phyloP scores from a whole-genome alignment of 1,140 invertebrate genomes.

The Vollenhovia emeryi region DNA sequence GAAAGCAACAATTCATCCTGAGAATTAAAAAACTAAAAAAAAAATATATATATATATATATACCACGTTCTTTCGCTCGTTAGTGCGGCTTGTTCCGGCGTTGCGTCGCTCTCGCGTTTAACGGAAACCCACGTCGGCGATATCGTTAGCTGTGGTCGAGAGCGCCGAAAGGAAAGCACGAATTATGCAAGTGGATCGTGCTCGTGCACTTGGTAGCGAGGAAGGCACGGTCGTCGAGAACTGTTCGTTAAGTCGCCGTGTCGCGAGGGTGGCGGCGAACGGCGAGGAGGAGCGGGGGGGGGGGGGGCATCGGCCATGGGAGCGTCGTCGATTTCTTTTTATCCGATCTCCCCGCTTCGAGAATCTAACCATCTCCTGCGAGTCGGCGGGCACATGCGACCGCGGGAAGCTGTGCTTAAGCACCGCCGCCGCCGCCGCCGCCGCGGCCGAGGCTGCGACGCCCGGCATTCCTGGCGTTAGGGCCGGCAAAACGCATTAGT shows the following conservation, averaged over 20 bases:
- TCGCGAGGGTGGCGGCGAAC: slow-evolving; percentile 37
- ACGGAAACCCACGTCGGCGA: not conserved
- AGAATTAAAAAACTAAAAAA: not conserved
- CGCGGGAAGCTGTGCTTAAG: slow-evolving; percentile 14
- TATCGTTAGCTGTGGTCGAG: slow-evolving; percentile 19
- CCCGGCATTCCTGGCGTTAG: slow-evolving; percentile 70
- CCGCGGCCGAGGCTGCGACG: slow-evolving; percentile 43
- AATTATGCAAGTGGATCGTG: slow-evolving; percentile 58
- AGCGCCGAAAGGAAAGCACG: slow-evolving; percentile 23
- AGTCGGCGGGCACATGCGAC: not conserved
- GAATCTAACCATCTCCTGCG: slow-evolving; percentile 15
- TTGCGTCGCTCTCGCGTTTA: not conserved
- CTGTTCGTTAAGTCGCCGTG: slow-evolving; percentile 22
- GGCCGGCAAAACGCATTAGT: slow-evolving; percentile 73
- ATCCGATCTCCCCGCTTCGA: slow-evolving; percentile 3
- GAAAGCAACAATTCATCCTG: too few species aligned
- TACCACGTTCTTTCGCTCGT: not conserved
- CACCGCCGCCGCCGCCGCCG: not conserved
- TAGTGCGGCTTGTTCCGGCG: not conserved
- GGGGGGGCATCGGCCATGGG: slow-evolving; percentile 16
- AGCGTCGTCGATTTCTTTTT: slow-evolving; percentile 41
- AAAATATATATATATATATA: too few species aligned
- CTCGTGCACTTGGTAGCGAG: slow-evolving; percentile 23
- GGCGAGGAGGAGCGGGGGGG: not conserved
- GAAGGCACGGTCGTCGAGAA: not conserved